Conservation (phyloP, 1,140 invertebrate genomes). For the Polyergus mexicanus region DNA sequence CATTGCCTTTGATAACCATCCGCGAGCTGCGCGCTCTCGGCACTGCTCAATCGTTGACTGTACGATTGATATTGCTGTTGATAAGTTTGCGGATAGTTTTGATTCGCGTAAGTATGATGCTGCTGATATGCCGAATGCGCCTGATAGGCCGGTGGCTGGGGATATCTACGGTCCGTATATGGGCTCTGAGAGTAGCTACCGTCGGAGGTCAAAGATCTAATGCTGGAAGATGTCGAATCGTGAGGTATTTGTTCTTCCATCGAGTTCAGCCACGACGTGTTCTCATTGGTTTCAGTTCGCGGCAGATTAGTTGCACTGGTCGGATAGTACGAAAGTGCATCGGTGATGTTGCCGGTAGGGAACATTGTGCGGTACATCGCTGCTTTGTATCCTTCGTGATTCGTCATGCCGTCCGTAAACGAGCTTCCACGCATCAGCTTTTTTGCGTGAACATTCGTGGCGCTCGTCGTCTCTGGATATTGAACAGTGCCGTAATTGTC, state of each 20-base stretch:
- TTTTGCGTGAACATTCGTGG: slow-evolving; percentile 83
- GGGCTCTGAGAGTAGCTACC: slow-evolving; percentile 88
- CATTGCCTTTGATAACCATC: slow-evolving; percentile 83
- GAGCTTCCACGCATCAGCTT: slow-evolving; percentile 87
- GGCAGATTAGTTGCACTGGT: slow-evolving; percentile 88
- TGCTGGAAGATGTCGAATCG: slow-evolving; percentile 88
- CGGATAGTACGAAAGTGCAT: slow-evolving; percentile 92
- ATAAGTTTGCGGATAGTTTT: slow-evolving; percentile 82
- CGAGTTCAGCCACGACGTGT: slow-evolving; percentile 87
- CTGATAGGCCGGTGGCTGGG: slow-evolving; percentile 83
- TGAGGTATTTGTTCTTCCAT: slow-evolving; percentile 87
- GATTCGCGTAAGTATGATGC: slow-evolving; percentile 82
- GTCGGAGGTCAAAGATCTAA: slow-evolving; percentile 87
- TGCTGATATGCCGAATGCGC: slow-evolving; percentile 75
- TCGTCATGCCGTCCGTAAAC: slow-evolving; percentile 86
- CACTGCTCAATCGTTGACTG: slow-evolving; percentile 75
- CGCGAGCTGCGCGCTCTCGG: slow-evolving; percentile 78
- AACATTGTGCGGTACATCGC: slow-evolving; percentile 90
- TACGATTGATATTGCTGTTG: slow-evolving; percentile 83
- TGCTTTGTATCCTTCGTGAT: slow-evolving; percentile 90
- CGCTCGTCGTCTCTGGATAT: slow-evolving; percentile 81
- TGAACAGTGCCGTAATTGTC: slow-evolving; percentile 78
- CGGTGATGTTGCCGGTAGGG: slow-evolving; percentile 91
- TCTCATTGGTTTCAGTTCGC: slow-evolving; percentile 87
- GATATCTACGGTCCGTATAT: slow-evolving; percentile 87